These are phyloP conservation scores for Lordiphosa collinella DNA, from an alignment of 1,140 invertebrate genomes.

Conservation along the genomic window DNA sequence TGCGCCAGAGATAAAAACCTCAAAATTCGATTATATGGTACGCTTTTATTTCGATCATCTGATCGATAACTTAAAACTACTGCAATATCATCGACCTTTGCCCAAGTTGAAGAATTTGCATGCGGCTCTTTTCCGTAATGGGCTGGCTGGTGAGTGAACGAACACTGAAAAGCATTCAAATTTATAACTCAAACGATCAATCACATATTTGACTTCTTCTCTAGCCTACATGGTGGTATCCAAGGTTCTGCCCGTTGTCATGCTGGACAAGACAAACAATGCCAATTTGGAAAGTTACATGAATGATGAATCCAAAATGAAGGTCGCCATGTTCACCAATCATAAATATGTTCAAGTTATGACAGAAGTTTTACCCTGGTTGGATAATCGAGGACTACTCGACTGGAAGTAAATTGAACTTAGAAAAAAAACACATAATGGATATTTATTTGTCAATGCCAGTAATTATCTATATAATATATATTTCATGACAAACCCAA, in stretches of 20 bases:
- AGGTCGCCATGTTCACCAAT: conserved; percentile 66
- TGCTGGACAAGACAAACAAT: conserved; percentile 60
- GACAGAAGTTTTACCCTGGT: conserved; percentile 66
- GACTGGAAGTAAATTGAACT: conserved; percentile 61
- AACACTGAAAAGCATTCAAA: background rate
- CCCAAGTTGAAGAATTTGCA: conserved; percentile 67
- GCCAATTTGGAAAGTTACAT: conserved; percentile 38
- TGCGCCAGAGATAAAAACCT: conserved; percentile 49
- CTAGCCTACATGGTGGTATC: conserved; percentile 71
- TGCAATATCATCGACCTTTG: conserved; percentile 71
- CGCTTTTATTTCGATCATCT: conserved; percentile 69
- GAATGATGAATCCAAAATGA: conserved; percentile 65
- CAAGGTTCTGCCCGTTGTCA: conserved; percentile 68
- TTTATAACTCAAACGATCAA: background rate
- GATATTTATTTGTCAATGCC: conserved; percentile 17
- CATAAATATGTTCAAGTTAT: conserved; percentile 68
- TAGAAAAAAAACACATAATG: conserved; percentile 7
- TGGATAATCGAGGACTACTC: conserved; percentile 72
- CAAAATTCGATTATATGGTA: conserved; percentile 67
- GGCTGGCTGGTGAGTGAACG: conserved; percentile 52
- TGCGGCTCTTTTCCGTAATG: conserved; percentile 55
- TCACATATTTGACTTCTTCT: background rate
- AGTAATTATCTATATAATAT: background rate
- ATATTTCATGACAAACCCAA: too few species aligned
- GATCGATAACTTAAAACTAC: conserved; percentile 59